Conservation (phyloP, 2,113 vertebrate genomes). For the Carassius carassius region DNA sequence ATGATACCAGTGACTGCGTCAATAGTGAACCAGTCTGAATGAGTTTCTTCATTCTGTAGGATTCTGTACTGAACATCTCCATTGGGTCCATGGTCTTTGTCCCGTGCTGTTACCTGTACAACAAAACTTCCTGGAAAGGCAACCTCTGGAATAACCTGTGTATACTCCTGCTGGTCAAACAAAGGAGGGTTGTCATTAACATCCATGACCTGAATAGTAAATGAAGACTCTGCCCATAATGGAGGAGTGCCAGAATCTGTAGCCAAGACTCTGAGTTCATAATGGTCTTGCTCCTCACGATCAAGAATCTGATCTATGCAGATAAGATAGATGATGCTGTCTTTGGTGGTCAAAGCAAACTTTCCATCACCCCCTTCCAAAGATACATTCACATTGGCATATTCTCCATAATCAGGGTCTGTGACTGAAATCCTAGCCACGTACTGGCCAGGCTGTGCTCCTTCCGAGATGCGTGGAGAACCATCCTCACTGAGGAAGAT, state of each 20-base stretch:
- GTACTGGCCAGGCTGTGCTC: conserved; percentile 84
- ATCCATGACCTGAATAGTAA: conserved; percentile 83
- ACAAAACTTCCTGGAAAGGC: conserved; percentile 85
- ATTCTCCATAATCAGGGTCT: conserved; percentile 85
- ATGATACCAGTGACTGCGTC: conserved; percentile 82
- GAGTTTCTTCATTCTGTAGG: conserved; percentile 65
- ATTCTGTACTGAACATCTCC: conserved; percentile 83
- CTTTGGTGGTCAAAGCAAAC: conserved; percentile 88
- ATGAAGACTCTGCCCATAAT: conserved; percentile 82
- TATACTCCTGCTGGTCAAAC: conserved; percentile 82
- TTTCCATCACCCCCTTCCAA: conserved; percentile 87
- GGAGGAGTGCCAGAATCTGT: conserved; percentile 85
- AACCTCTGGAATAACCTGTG: conserved; percentile 81
- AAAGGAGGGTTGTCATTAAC: conserved; percentile 84
- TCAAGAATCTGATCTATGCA: conserved; percentile 85
- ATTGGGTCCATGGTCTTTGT: conserved; percentile 85
- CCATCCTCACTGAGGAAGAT: conserved; percentile 89
- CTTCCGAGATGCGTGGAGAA: conserved; percentile 84
- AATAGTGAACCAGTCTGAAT: conserved; percentile 81
- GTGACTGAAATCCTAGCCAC: conserved; percentile 89
- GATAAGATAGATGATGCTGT: conserved; percentile 88
- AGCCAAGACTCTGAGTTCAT: conserved; percentile 83
- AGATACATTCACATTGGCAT: conserved; percentile 86
- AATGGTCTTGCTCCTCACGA: conserved; percentile 83
- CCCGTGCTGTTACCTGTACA: conserved; percentile 82